These are phyloP conservation scores for Eugnorisma glareosa DNA, from an alignment of 2,888 invertebrate genomes.

Conservation along the genomic window DNA sequence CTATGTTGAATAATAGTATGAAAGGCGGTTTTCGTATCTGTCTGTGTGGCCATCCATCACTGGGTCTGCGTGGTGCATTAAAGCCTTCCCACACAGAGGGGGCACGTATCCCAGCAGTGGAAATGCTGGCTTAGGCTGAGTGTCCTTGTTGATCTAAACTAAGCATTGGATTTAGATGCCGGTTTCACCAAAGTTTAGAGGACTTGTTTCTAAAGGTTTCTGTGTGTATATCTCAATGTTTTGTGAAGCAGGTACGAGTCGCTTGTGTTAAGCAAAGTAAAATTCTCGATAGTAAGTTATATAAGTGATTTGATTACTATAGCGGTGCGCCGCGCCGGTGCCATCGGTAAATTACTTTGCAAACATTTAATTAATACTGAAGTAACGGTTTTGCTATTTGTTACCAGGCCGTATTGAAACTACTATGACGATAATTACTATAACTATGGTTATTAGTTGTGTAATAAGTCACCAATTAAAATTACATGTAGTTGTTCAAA, in stretches of 20 bases:
- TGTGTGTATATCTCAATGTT: neutral
- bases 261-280: constrained; percentile 1
- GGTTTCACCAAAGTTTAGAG: too few relatives aligned
- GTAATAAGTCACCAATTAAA: neutral
- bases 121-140: too few relatives aligned
- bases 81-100: neutral
- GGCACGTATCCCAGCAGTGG: neutral
- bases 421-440: neutral
- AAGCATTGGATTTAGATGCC: too few relatives aligned
- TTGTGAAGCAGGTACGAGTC: neutral
- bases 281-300: constrained; percentile 8
- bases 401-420: neutral
- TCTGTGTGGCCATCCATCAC: neutral
- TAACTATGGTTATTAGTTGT: neutral
- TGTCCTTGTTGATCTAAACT: too few relatives aligned
- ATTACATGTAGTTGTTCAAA: neutral
- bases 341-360: constrained; percentile 46
- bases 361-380: constrained; percentile 53
- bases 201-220: neutral
- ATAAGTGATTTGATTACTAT: constrained; percentile 33
- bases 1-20: neutral
- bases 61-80: neutral
- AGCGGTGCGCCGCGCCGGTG: neutral
- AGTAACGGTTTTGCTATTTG: constrained; percentile 4
- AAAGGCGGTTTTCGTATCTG: neutral